A percentile compares a stretch with the other conserved stretches of the same genome.
Conservation (phyloP, 37 sponge, comb jelly and placozoan genomes). For the Aplysina aerophoba region DNA sequence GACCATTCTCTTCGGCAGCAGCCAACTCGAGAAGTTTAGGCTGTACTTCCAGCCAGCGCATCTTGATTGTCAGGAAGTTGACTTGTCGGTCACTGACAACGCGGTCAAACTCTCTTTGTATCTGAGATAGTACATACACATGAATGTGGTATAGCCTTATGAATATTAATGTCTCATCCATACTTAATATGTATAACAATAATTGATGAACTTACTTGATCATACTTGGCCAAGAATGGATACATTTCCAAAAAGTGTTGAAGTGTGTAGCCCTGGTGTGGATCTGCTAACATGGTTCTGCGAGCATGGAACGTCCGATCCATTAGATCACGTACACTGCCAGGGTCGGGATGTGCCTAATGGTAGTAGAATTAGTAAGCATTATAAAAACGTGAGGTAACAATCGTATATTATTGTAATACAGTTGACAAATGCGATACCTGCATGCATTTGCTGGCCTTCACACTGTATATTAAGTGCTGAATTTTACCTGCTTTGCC, state of each 20-base stretch:
- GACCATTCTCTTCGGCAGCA: background rate
- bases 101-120: slow-evolving; percentile 16
- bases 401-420: background rate
- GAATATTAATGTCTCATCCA: no score
- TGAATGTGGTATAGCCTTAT: background rate
- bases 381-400: background rate
- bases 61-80: background rate
- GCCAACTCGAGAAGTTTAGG: slow-evolving; percentile 3
- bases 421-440: background rate
- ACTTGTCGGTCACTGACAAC: slow-evolving; percentile 8
- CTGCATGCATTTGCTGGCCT: no score
- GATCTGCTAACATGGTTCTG: background rate
- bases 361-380: background rate
- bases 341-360: background rate
- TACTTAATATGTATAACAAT: no score
- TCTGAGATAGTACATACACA: background rate
- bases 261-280: background rate
- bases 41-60: slow-evolving; percentile 24
- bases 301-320: background rate
- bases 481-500: background rate
- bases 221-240: background rate
- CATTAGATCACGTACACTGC: background rate
- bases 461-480: no score
- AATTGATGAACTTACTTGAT: background rate
- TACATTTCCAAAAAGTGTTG: background rate